Base-by-base conservation (phyloP, 2,113 vertebrate genomes). In the Ploceus nigricollis region DNA sequence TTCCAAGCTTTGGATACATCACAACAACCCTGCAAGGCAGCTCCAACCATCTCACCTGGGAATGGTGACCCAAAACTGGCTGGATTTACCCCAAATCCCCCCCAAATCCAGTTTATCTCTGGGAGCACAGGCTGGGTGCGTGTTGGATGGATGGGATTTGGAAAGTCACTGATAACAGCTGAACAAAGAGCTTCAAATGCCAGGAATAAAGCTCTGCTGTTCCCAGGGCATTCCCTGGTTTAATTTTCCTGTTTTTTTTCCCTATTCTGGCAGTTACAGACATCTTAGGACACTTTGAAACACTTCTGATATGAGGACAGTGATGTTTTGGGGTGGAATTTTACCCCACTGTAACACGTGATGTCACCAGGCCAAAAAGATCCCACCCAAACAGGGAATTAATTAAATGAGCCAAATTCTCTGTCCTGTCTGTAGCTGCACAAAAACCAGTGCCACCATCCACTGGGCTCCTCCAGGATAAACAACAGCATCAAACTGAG, bases 271-370 rank as follows among this genome's bases (percentile, higher is more conserved):
- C 27, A 35, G 11, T 16, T 21, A 5, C 0, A 56, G 64, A 5
- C 31, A 25, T 13, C 1, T 0, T 2, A 6, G 1, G 11, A 81
- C 24, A 11, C 47, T 81, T 0, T 25, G 64, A 64, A 54, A 76
- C 60, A 10, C 45, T n/a, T 47, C 16, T 24, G 66, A 13, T 18
- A 17, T 0, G 11, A 50, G 14, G 20, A 24, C n/a, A 65, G 69
- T 0, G 53, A 69, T 3, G 37, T 25, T 51, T 21, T 16, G 35
- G 45, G 40, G 45, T 20, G 70, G 63, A 42, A 75, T 11, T 61
- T 85, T 9, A 42, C 1, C 4, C 33, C 30, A 15, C 8, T 2
- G 1, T 7, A 10, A 72, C 82, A 44, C 13, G 3, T 1, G 6
- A 22, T 10, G 31, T 23, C 57, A n/a, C 58, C 35, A 17, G 0